These are phyloP conservation scores for Chaetophractus vellerosus DNA, from an alignment of 2,797 vertebrate genomes.

Conservation along the genomic window DNA sequence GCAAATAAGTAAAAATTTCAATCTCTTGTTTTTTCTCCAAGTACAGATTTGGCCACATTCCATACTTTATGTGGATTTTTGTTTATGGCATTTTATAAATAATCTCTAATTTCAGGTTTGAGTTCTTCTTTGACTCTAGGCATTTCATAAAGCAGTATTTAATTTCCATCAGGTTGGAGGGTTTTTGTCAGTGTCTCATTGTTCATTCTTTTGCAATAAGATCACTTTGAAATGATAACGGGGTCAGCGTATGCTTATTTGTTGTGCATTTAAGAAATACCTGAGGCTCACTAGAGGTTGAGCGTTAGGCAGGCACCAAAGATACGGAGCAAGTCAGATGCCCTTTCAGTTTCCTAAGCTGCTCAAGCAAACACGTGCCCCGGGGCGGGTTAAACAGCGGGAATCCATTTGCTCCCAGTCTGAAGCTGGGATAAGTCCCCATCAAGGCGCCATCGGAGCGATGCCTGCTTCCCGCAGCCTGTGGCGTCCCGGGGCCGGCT, in stretches of 20 bases:
- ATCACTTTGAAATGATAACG: background rate
- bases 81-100: background rate
- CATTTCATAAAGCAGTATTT: background rate
- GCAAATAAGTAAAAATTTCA: slow-evolving; percentile 63
- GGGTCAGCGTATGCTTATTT: background rate
- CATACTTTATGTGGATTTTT: background rate
- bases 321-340: background rate
- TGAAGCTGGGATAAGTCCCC: too few relatives aligned
- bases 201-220: background rate
- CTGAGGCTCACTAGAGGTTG: too few relatives aligned
- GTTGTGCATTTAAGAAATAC: background rate
- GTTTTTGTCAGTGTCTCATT: background rate
- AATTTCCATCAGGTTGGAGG: background rate
- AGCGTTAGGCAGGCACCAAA: background rate
- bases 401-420: too few relatives aligned
- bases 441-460: too few relatives aligned
- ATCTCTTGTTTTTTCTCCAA: slow-evolving; percentile 13
- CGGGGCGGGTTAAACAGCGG: too few relatives aligned
- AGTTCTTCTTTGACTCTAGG: background rate
- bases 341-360: too few relatives aligned
- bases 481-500: too few relatives aligned
- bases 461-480: too few relatives aligned
- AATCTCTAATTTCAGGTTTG: background rate
- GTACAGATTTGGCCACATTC: slow-evolving; percentile 3
- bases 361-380: too few relatives aligned